Conservation (phyloP, 2,888 invertebrate genomes). For the Chaetoderma sp. region DNA sequence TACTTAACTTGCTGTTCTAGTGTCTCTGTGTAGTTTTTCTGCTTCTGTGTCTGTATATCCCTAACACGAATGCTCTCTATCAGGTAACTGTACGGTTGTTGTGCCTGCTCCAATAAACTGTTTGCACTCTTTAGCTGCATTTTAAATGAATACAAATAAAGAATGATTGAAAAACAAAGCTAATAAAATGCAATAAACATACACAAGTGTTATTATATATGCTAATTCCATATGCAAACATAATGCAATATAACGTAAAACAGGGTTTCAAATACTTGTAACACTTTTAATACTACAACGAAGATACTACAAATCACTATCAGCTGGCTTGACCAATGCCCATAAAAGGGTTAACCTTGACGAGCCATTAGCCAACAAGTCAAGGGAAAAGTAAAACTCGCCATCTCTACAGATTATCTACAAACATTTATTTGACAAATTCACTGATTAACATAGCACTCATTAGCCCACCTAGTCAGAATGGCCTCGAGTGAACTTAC, state of each 20-base stretch:
- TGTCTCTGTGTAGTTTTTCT: slow-evolving; percentile 49
- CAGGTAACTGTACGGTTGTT: slow-evolving; percentile 68
- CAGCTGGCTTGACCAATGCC: too few species aligned
- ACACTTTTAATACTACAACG: too few species aligned
- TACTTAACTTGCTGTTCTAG: slow-evolving; percentile 59
- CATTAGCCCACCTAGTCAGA: too few species aligned
- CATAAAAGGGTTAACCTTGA: too few species aligned
- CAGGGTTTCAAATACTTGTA: neutral
- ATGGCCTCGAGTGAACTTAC: too few species aligned
- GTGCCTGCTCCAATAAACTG: slow-evolving; percentile 59
- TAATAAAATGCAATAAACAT: neutral
- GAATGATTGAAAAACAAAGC: neutral
- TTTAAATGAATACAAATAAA: neutral
- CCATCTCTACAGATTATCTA: too few species aligned
- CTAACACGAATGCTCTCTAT: slow-evolving; percentile 62
- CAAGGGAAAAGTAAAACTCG: too few species aligned
- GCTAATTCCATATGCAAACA: neutral
- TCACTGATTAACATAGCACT: too few species aligned
- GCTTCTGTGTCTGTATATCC: slow-evolving; percentile 57
- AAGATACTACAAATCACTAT: too few species aligned
- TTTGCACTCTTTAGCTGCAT: slow-evolving; percentile 60
- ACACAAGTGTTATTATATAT: neutral
- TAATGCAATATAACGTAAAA: neutral
- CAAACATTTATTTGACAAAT: too few species aligned
- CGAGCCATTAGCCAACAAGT: too few species aligned